Conservation (phyloP, 1,140 invertebrate species). For the Ooceraea biroi region DNA sequence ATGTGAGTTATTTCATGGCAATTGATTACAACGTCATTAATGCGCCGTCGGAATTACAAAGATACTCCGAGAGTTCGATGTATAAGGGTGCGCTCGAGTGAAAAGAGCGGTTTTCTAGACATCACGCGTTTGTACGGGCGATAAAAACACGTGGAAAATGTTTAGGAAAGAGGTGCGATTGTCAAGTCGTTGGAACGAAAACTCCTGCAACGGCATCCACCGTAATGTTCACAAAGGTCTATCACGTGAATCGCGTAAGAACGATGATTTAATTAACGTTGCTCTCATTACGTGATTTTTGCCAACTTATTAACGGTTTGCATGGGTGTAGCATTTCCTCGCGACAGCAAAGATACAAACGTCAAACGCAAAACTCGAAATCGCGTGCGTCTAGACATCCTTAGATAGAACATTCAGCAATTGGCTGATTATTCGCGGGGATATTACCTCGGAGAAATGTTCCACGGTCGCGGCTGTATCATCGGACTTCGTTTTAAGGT, state of each 20-base stretch:
- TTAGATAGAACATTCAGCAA: constrained; percentile 44
- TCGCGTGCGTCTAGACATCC: background rate
- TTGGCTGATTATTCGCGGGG: constrained; percentile 40
- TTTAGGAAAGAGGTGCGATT: background rate
- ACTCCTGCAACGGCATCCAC: background rate
- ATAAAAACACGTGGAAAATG: constrained; percentile 11
- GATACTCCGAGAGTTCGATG: background rate
- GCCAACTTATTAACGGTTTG: too few species aligned
- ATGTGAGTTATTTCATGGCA: constrained; percentile 41
- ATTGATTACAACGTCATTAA: constrained; percentile 56
- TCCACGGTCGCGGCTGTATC: constrained; percentile 47
- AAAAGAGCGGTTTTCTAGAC: constrained; percentile 10
- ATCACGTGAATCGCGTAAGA: background rate
- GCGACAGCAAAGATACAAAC: constrained; percentile 1
- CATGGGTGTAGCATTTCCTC: too few species aligned
- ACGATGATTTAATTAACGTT: constrained; percentile 4
- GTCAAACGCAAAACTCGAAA: constrained; percentile 6
- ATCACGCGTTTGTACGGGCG: background rate
- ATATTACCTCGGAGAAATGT: constrained; percentile 50
- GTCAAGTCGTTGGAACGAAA: too few species aligned
- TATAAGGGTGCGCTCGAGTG: background rate
- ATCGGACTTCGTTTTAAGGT: constrained; percentile 59
- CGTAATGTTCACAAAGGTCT: background rate
- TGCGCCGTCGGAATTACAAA: constrained; percentile 16
- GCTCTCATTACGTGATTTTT: too few species aligned